A percentile compares a stretch with the other conserved stretches of the same genome.
Conservation (phyloP, 2,888 invertebrate species). For the Phytoseiulus persimilis region DNA sequence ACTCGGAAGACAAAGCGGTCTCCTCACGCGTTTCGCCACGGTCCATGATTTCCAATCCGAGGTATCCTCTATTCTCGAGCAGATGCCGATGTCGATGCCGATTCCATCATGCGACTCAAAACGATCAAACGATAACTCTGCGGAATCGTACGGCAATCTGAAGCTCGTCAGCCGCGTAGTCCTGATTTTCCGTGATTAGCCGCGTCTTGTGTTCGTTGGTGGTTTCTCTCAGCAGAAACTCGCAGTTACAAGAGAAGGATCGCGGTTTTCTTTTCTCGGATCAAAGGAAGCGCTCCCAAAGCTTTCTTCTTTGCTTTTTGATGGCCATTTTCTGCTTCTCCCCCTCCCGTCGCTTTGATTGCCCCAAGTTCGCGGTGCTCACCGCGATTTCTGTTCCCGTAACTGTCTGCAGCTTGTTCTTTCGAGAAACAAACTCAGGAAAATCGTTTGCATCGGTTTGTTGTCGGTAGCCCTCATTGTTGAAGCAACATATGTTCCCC, state of each 20-base stretch:
- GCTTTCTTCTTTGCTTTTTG: neutral
- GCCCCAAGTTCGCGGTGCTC: neutral
- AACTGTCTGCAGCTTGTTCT: neutral
- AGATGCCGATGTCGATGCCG: too few relatives aligned
- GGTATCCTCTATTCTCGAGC: too few relatives aligned
- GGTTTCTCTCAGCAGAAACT: neutral
- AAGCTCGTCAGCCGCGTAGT: too few relatives aligned
- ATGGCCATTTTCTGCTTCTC: neutral
- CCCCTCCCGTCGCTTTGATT: neutral
- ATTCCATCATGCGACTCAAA: too few relatives aligned
- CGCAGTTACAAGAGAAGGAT: neutral
- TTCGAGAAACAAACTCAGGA: neutral
- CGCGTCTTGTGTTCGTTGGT: neutral
- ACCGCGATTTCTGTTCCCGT: neutral
- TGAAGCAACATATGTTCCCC: too few relatives aligned
- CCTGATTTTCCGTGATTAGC: neutral
- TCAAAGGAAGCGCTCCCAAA: neutral
- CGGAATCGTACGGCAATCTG: too few relatives aligned
- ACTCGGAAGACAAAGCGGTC: too few relatives aligned
- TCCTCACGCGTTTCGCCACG: too few relatives aligned
- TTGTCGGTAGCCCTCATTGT: too few relatives aligned
- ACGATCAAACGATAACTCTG: too few relatives aligned
- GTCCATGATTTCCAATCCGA: too few relatives aligned
- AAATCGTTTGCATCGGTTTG: neutral
- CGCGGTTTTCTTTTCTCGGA: neutral